Evolutionary conservation across 2,113 vertebrate genomes (phyloP).

Genomic region (Oryctolagus cuniculus): mOryCun1.1 NC_091449.1:48572501-48573000

Average conservation of each 20-base stretch:
- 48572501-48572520: neutral
- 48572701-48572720: neutral
- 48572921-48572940: neutral
- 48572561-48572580: neutral
- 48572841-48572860: neutral
- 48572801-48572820: neutral
- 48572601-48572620: neutral
- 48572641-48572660: neutral
- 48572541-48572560: neutral
- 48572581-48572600: conserved; percentile 1
- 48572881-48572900: conserved; percentile 11
- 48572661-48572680: neutral
- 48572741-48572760: conserved; percentile 49
- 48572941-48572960: no score
- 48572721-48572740: conserved; percentile 24
- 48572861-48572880: neutral
- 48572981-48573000: no score
- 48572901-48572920: neutral
- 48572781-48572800: neutral
- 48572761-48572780: neutral
- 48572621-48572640: neutral
- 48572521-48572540: neutral
- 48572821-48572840: neutral
- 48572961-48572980: no score
- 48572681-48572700: neutral